Percentiles rank a stretch among this genome's conserved stretches.
Evolutionary conservation across 2,113 vertebrate genomes (phyloP).

Genomic region (Eptesicus fuscus): DNA sequence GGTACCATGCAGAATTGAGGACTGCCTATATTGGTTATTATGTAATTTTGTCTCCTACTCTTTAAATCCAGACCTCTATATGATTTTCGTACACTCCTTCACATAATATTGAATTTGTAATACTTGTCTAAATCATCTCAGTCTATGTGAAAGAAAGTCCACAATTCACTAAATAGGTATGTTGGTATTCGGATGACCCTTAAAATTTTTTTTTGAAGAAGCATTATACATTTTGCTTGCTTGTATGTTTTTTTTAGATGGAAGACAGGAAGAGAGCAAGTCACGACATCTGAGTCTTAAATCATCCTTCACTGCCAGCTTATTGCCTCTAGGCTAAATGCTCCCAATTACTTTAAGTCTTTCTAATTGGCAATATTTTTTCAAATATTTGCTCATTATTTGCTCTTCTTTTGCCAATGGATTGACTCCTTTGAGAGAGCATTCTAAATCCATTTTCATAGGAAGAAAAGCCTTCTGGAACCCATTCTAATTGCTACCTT

Average conservation of each 20-base stretch:
- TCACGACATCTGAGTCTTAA: not conserved
- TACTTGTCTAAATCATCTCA: not conserved
- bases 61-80: not conserved
- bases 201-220: not conserved
- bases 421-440: not conserved
- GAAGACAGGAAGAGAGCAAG: not conserved
- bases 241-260: not conserved
- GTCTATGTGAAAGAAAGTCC: not conserved
- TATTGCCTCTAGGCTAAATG: not conserved
- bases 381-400: slow-evolving; percentile 25
- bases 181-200: not conserved
- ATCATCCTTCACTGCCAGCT: not conserved
- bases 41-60: not conserved
- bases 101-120: not conserved
- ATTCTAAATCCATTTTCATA: not conserved
- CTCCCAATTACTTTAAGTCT: slow-evolving; percentile 4
- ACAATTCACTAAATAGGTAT: not conserved
- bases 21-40: not conserved
- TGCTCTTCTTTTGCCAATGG: slow-evolving; percentile 23
- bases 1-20: not conserved
- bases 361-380: slow-evolving; percentile 36
- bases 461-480: not conserved
- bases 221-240: not conserved
- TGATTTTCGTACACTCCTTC: not conserved
- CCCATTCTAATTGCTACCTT: not conserved